A percentile compares a stretch with the other conserved stretches of the same genome.
phyloP scores from a whole-genome alignment of 2,888 invertebrate genomes.

The Uropetala carovei region DNA sequence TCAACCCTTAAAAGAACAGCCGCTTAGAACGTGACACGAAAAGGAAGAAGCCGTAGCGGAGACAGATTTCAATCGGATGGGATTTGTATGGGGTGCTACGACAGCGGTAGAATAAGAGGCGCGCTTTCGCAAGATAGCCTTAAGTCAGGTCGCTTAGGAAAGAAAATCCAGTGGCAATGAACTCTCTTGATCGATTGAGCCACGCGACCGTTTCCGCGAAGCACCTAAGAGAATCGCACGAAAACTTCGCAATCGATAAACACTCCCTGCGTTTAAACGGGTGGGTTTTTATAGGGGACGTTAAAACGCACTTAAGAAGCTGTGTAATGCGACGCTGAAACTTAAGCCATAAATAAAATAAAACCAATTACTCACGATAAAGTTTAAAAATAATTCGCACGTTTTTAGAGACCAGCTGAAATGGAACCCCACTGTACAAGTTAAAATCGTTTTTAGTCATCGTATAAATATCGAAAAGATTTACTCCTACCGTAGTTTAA shows the following conservation, averaged over 20 bases:
- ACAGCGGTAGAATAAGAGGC: not conserved
- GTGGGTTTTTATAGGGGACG: too few species aligned
- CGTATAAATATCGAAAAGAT: too few species aligned
- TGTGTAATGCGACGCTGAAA: too few species aligned
- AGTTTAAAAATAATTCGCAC: too few species aligned
- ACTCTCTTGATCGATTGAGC: slow-evolving; percentile 21
- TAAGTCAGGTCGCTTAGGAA: not conserved
- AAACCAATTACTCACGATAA: too few species aligned
- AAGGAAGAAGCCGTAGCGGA: not conserved
- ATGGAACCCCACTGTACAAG: too few species aligned
- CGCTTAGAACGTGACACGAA: not conserved
- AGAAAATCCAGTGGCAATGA: slow-evolving; percentile 47
- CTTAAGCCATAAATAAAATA: too few species aligned
- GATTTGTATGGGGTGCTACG: not conserved
- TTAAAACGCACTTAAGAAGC: too few species aligned
- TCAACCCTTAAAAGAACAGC: not conserved
- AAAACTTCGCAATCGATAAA: not conserved
- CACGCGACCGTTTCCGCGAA: slow-evolving; percentile 33
- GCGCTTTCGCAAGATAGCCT: slow-evolving; percentile 16
- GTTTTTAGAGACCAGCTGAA: too few species aligned
- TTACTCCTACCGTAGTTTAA: too few species aligned
- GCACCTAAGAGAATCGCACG: not conserved
- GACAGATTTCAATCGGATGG: not conserved
- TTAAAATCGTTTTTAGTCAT: too few species aligned
- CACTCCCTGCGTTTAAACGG: not conserved